phyloP scores from a whole-genome alignment of 1,140 invertebrate genomes.

The Acromyrmex echinatior region DNA sequence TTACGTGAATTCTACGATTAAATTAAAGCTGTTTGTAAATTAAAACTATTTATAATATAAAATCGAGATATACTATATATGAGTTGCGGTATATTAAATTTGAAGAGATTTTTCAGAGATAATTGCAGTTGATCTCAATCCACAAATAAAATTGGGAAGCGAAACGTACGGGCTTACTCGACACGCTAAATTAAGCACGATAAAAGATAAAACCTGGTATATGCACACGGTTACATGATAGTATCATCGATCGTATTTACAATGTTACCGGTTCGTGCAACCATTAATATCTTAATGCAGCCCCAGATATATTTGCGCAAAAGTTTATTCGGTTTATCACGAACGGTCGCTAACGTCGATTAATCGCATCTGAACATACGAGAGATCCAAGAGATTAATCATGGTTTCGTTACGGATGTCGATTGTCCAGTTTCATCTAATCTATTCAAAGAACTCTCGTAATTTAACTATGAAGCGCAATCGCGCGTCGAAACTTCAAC shows the following conservation, averaged over 20 bases:
- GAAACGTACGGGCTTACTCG: constrained; percentile 27
- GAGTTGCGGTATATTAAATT: not conserved
- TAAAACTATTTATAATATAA: not conserved
- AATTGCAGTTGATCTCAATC: not conserved
- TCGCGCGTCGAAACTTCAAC: not conserved
- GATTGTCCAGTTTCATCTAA: constrained; percentile 1
- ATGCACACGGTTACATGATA: constrained; percentile 10
- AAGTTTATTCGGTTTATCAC: constrained; percentile 57
- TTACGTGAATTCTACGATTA: not conserved
- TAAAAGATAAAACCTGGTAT: constrained; percentile 51
- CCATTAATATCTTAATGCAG: constrained; percentile 52
- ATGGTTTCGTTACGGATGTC: constrained; percentile 29
- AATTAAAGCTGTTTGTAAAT: constrained; percentile 20
- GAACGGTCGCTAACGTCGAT: constrained; percentile 41
- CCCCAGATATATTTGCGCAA: constrained; percentile 15
- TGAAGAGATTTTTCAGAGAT: constrained; percentile 7
- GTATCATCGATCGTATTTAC: constrained; percentile 57
- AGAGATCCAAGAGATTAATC: constrained; percentile 43
- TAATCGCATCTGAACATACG: constrained; percentile 35
- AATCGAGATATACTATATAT: not conserved
- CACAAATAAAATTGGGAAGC: constrained; percentile 23
- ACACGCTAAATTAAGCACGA: constrained; percentile 52
- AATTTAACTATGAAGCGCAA: not conserved
- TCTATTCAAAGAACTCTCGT: not conserved
- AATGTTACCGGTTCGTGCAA: constrained; percentile 40